Evolutionary conservation across 2,797 vertebrate species (phyloP), one percentile per base, ranked within the genome.

Genomic region (Rhinogobio ventralis): DNA sequence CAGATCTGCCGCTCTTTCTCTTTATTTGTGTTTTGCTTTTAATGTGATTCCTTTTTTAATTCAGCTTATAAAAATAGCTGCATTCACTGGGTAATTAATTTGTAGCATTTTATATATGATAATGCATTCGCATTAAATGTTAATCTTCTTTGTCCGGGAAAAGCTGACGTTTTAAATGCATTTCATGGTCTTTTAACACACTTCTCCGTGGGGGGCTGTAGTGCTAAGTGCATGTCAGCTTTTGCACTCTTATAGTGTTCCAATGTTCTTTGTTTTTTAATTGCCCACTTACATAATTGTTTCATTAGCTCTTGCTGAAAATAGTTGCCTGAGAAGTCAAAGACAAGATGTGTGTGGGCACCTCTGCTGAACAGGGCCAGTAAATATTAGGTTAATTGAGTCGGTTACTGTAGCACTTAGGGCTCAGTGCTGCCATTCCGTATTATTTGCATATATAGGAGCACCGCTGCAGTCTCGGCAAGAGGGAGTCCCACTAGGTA

Each of bases 341-440:
- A 84, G 83, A 84, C 62, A 45, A 91, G 87, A 89, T 84, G 85
- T 69, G 87, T 82, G 83, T 67, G 76, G 77, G 79, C 73, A 89
- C 87, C 90, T 92, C 90, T 90, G 60, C 71, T 88, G 92, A 91
- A 88, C 87, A 76, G 83, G 89, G 91, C 88, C 90, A 86, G 91
- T 91, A 94, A 95, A 94, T 94, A 94, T 93, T 91, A 94, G 91
- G 91, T 92, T 94, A 93, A 94, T 93, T 92, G 90, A 92, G 90
- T 80, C 81, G 76, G 88, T 84, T 91, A 90, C 88, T 92, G 93
- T 91, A 92, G 90, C 90, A 88, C 88, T 91, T 91, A 90, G 89
- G 90, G 90, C 91, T 92, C 81, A 69, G 76, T 88, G 85, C 88
- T 62, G 81, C 89, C 89, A 90, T 92, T 93, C 89, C 86, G 87